Evolutionary conservation across 1,140 invertebrate species (phyloP), one percentile per base, ranked within the genome.

Genomic region (Pygmarrhopalites habei): DNA sequence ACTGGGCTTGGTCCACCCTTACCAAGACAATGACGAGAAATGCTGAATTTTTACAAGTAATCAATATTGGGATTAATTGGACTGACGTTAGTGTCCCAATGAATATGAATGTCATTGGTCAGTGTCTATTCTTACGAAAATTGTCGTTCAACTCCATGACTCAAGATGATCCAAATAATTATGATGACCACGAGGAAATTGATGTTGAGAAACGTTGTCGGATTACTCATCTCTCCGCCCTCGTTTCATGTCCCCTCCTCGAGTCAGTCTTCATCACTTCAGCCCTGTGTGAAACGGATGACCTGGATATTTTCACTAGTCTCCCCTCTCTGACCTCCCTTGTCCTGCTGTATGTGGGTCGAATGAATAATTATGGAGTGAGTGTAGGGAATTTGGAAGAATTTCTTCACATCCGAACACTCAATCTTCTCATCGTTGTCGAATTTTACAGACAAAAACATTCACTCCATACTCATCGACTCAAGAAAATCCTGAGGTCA

Each of bases 391-490:
- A 39, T 12, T 32, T 56, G 3, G 10, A 56, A 19, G 53, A 56
- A 14, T 56, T 39, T 56, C 21, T 56, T 4, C 17, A 30, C n/a
- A 19, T 56, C 3, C 5, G 28, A 14, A 35, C 2, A n/a, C 53
- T 56, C 19, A 26, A 56, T 19, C 19, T 41, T 19, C 23, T 56
- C 12, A 30, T 56, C 39, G 53, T 56, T 21, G 35, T 41, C 12
- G 30, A 56, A 41, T 56, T 56, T 39, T 39, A 56, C 23, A 30
- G 53, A 41, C 53, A 56, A 19, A 56, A 56, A 41, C 53, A 56
- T 41, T 35, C 29, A 10, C 14, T 35, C 12, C 12, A 56, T 21
- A 12, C 29, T 7, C 30, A 56, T 21, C 12, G 4, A n/a, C 53
- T 56, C 23, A 56, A 56, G 25, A 25, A 28, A 39, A 56, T 56